phyloP scores from a whole-genome alignment of 1,140 invertebrate species.

The Chelonus insularis region DNA sequence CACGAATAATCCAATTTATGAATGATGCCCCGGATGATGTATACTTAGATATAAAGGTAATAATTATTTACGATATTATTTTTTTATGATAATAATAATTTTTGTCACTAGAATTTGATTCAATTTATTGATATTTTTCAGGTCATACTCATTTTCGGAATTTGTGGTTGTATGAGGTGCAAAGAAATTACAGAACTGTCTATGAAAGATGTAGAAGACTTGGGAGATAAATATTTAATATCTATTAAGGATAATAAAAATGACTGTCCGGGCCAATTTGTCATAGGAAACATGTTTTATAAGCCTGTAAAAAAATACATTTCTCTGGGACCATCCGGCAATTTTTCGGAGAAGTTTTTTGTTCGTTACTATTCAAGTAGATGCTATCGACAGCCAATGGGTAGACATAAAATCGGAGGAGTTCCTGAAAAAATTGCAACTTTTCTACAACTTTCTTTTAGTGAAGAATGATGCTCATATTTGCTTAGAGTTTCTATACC shows the following conservation, averaged over 20 bases:
- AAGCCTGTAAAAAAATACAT: slow-evolving; percentile 2
- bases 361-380: not conserved
- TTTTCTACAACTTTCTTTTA: not conserved
- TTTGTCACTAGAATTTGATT: not conserved
- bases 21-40: not conserved
- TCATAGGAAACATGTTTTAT: not conserved
- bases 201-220: slow-evolving; percentile 18
- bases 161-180: slow-evolving; percentile 23
- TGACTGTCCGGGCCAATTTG: not conserved
- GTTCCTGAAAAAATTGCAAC: not conserved
- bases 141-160: slow-evolving; percentile 21
- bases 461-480: too few species aligned
- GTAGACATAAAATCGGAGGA: not conserved
- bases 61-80: not conserved
- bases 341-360: not conserved
- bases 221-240: slow-evolving; percentile 15
- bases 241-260: not conserved
- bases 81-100: not conserved
- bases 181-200: slow-evolving; percentile 29
- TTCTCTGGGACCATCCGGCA: not conserved
- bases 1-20: not conserved
- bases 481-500: not conserved
- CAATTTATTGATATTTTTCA: slow-evolving; percentile 4
- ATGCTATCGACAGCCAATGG: not conserved
- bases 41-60: slow-evolving; percentile 6